Conservation (phyloP, 2,797 vertebrate genomes). For the Benthosema pterotum region DNA sequence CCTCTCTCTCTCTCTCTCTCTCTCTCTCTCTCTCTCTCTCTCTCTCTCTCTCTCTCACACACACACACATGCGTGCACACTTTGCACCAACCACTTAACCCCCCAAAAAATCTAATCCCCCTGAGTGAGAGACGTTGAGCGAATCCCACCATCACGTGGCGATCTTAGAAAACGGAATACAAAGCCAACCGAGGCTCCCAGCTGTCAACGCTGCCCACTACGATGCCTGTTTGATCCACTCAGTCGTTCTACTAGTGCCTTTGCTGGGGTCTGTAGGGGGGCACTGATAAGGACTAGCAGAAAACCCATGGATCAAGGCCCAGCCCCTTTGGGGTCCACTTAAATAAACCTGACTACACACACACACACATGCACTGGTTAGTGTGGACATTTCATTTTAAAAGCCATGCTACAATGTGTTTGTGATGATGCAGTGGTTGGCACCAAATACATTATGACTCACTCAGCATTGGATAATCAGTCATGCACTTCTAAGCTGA, state of each 20-base stretch:
- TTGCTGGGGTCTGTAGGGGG: constrained; percentile 49
- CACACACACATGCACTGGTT: constrained; percentile 11
- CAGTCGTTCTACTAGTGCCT: constrained; percentile 55
- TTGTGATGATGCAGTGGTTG: constrained; percentile 67
- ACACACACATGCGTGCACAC: constrained; percentile 9
- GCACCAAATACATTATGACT: constrained; percentile 61
- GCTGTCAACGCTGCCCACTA: constrained; percentile 66
- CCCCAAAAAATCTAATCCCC: constrained; percentile 68
- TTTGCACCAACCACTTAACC: constrained; percentile 54
- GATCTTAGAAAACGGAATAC: constrained; percentile 60
- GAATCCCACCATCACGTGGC: constrained; percentile 72
- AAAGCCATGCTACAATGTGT: constrained; percentile 65
- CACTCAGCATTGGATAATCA: constrained; percentile 66
- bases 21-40: neutral
- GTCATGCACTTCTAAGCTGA: constrained; percentile 60
- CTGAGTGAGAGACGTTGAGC: constrained; percentile 64
- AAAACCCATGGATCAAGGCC: constrained; percentile 1
- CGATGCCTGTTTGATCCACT: constrained; percentile 32
- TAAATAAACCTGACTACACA: constrained; percentile 40
- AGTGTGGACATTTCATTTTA: constrained; percentile 57
- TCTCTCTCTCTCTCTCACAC: neutral
- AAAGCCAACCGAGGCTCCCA: constrained; percentile 56
- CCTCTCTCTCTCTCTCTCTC: neutral
- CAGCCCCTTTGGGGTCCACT: constrained; percentile 37
- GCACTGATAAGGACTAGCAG: constrained; percentile 57